Evolutionary conservation across 2,888 invertebrate genomes (phyloP), one percentile per base, ranked within the genome.

Genomic region (Alloplasta piceator): DNA sequence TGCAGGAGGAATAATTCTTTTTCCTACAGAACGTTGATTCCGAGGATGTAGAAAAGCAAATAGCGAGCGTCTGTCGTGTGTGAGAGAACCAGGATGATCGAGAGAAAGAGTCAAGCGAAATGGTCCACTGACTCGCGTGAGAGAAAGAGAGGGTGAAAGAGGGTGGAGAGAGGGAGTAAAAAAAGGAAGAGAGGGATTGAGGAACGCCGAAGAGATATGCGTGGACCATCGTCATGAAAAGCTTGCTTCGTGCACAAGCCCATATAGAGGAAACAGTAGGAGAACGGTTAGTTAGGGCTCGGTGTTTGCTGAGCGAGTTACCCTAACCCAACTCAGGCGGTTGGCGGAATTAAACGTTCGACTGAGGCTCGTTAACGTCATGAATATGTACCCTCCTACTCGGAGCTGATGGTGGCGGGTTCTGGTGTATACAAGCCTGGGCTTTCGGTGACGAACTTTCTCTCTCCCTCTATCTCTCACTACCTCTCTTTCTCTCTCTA

Each of bases 341-440:
- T 91, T 92, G 91, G 91, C 92, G 92, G 92, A 92, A 92, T 92
- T 92, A 92, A 92, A 92, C 92, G 92, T 91, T 91, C 91, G 90
- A 88, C 91, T 90, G 90, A 89, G 91, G 91, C 92, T 92, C 92
- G 92, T 92, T 92, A 92, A 92, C 92, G 92, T 92, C 92, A 92
- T 92, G 92, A 92, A 92, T 92, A 92, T 92, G 92, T 92, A 92
- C 92, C 92, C 92, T 91, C 89, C 90, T 90, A 89, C 90, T 90
- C 88, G 87, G 85, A 60, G 68, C 64, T 71, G 72, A 50, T 55
- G 67, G 63, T 48, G 39, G 61, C 50, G 12, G 14, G 50, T 26
- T 48, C 41, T 41, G 55, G n/a, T 36, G 12, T 26, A 26, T 26
- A 41, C 14, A 46, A 55, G 63, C 58, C 58, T 58, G 67, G 60